Percentiles rank a stretch among this genome's conserved stretches.
Conservation (phyloP, 2,888 invertebrate genomes). For the Gymnoscelis rufifasciata region DNA sequence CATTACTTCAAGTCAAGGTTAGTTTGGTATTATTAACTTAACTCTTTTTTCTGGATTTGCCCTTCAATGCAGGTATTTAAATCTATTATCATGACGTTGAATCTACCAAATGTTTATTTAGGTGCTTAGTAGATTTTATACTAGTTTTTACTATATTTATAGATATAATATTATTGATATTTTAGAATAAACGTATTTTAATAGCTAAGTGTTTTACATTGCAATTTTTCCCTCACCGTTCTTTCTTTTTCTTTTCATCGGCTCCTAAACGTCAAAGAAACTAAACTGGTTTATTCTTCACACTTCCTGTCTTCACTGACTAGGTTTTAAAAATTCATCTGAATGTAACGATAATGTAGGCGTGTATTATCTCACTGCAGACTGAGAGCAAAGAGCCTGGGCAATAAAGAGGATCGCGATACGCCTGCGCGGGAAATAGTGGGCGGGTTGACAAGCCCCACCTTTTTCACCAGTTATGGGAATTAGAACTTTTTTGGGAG, state of each 20-base stretch:
- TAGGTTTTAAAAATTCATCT: conserved; percentile 70
- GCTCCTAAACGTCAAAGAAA: conserved; percentile 14
- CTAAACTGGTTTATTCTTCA: conserved; percentile 23
- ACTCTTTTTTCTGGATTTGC: too few relatives aligned
- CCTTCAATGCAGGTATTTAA: too few relatives aligned
- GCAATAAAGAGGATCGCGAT: conserved; percentile 35
- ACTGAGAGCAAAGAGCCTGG: conserved; percentile 16
- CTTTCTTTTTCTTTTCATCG: conserved; percentile 4
- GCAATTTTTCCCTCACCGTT: not conserved
- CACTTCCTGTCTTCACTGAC: conserved; percentile 35
- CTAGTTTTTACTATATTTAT: not conserved
- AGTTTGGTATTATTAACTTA: too few relatives aligned
- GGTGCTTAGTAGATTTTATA: not conserved
- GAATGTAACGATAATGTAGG: conserved; percentile 76
- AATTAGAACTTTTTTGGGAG: conserved; percentile 25
- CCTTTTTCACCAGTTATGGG: conserved; percentile 38
- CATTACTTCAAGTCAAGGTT: too few relatives aligned
- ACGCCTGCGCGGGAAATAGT: conserved; percentile 59
- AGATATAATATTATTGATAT: conserved; percentile 3
- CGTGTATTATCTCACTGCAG: conserved; percentile 61
- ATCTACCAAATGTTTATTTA: not conserved
- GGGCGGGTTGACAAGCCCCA: conserved; percentile 60
- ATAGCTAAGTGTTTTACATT: not conserved
- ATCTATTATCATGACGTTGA: not conserved
- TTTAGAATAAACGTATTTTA: conserved; percentile 12